These are phyloP conservation scores for Polylopha cassiicola DNA, from an alignment of 2,888 invertebrate genomes.

Conservation along the genomic window DNA sequence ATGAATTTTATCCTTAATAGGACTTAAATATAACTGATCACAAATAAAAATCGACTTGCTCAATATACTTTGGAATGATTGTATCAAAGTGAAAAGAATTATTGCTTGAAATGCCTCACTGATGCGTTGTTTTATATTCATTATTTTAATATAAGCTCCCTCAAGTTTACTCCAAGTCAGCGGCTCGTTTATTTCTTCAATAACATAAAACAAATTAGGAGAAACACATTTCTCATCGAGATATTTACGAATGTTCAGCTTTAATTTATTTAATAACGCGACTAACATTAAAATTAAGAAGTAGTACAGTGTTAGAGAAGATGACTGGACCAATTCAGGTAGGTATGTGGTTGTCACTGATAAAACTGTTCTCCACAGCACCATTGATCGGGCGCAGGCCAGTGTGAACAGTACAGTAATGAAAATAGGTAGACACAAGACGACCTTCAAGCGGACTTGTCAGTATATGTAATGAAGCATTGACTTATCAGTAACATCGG, in stretches of 20 bases:
- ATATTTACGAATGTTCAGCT: not conserved
- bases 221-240: not conserved
- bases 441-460: too few relatives aligned
- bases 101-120: constrained; percentile 18
- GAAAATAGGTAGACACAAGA: too few relatives aligned
- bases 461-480: too few relatives aligned
- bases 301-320: constrained; percentile 9
- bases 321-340: constrained; percentile 16
- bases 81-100: constrained; percentile 8
- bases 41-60: constrained; percentile 16
- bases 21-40: constrained; percentile 16
- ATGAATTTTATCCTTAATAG: too few relatives aligned
- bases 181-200: too few relatives aligned
- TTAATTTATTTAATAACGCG: constrained; percentile 18
- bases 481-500: too few relatives aligned
- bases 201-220: not conserved
- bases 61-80: constrained; percentile 18
- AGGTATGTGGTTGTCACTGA: constrained; percentile 8
- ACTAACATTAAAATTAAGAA: constrained; percentile 16
- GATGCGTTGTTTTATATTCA: constrained; percentile 7
- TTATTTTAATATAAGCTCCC: constrained; percentile 11
- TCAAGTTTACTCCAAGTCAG: constrained; percentile 6
- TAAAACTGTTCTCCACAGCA: constrained; percentile 15
- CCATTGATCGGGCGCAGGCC: too few relatives aligned
- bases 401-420: too few relatives aligned